A percentile compares a stretch with the other conserved stretches of the same genome.
Evolutionary conservation across 2,888 invertebrate genomes (phyloP).

Genomic region (Diplazon laetatorius): DNA sequence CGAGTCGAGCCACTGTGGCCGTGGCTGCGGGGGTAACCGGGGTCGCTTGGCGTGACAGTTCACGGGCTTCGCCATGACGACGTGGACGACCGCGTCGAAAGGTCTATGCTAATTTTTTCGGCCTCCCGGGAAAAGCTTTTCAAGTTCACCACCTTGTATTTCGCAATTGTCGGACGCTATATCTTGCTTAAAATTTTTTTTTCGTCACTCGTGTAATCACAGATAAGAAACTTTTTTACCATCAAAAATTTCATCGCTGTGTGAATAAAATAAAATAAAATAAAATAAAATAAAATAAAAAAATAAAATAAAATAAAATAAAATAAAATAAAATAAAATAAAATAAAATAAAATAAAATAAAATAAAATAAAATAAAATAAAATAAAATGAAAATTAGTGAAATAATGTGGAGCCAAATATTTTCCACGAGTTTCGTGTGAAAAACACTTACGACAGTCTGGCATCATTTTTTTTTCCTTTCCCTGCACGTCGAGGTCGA

Average conservation of each 20-base stretch:
- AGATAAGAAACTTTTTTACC: neutral
- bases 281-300: neutral
- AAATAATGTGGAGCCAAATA: neutral
- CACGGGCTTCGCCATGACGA: constrained; percentile 25
- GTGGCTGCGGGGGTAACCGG: neutral
- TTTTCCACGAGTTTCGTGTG: neutral
- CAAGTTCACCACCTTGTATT: constrained; percentile 4
- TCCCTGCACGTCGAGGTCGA: constrained; percentile 20
- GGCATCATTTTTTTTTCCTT: no score
- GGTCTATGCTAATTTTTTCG: constrained; percentile 55
- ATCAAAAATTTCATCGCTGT: neutral
- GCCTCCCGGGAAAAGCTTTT: constrained; percentile 25
- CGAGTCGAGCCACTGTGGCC: constrained; percentile 20
- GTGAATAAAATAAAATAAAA: no score
- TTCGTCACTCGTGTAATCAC: neutral
- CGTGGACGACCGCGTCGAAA: constrained; percentile 32
- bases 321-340: neutral
- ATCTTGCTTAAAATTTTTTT: neutral
- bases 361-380: neutral
- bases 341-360: no score
- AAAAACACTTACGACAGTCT: neutral
- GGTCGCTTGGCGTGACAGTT: constrained; percentile 32
- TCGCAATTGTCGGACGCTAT: constrained; percentile 1
- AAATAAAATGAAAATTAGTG: no score
- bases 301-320: no score